Percentiles rank a stretch among this genome's conserved stretches.
These are phyloP conservation scores for Neogale vison DNA, from an alignment of 2,113 vertebrate species.

Conservation along the genomic window DNA sequence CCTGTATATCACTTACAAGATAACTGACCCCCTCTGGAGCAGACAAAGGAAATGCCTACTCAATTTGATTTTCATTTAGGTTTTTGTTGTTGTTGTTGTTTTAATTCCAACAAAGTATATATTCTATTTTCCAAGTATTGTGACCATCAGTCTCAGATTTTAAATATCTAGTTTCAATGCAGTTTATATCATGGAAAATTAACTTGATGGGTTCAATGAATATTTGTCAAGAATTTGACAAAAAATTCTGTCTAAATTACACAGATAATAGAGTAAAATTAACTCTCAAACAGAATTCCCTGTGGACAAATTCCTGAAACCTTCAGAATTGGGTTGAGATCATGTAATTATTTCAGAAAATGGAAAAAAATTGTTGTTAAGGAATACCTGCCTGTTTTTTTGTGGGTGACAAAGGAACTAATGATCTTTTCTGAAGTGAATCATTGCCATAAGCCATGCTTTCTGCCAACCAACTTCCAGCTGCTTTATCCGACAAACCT, in stretches of 20 bases:
- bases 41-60: neutral
- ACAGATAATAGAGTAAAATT: neutral
- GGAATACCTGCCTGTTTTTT: neutral
- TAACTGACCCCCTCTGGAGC: neutral
- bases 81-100: neutral
- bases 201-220: neutral
- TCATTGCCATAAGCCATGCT: neutral
- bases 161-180: neutral
- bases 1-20: neutral
- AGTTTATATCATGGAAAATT: neutral
- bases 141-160: neutral
- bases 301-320: neutral
- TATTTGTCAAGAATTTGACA: neutral
- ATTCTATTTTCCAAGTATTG: neutral
- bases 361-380: neutral
- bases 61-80: neutral
- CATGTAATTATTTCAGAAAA: neutral
- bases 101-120: neutral
- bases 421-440: neutral
- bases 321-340: neutral
- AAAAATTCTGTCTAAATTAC: neutral
- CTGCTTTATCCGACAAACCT: neutral
- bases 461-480: neutral
- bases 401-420: neutral
- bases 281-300: neutral